Evolutionary conservation across 2,797 vertebrate species (phyloP), one percentile per base, ranked within the genome.

Genomic region (Ctenopoma multispine): DNA sequence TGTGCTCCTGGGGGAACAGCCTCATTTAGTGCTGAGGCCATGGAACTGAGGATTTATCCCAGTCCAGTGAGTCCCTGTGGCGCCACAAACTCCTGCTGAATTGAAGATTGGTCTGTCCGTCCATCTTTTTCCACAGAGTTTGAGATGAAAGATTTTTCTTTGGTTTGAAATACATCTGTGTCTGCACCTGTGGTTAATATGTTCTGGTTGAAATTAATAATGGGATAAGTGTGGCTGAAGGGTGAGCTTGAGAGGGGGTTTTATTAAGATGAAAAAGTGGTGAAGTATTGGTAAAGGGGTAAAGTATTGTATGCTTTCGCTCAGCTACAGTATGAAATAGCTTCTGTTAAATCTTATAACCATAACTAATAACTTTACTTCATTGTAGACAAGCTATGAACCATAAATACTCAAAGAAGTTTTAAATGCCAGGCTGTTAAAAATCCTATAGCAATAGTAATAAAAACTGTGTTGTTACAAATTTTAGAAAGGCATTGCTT

Each of bases 1-100:
- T 82, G 62, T 75, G 73, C 72, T 83, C 87, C 69, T 71, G 53
- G 83, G 88, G 86, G 77, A 86, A 69, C 23, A 58, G 75, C 80
- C 80, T 89, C 87, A 86, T 88, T 91, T 90, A 85, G 80, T 50
- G 77, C 59, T 43, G 75, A 85, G 87, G 80, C 86, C 29, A 77
- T 79, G 76, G 83, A 89, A 83, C 84, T 81, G 85, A 88, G 90
- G 92, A 93, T 93, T 93, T 93, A 91, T 92, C 92, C 86, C 83
- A 90, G 88, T 92, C 89, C 91, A 91, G 75, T 85, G 86, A 89
- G 82, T 87, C 84, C 72, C 81, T 64, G 65, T 83, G 85, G 87
- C 62, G 55, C 89, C 90, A 81, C 79, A 77, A 78, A 79, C 79
- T 82, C 81, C 84, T 58, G 85, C 82, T 75, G 79, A 84, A 87